Evolutionary conservation across 35 echinoderm and acorn worm genomes (phyloP).

Genomic region (Apostichopus parvimensis): DNA sequence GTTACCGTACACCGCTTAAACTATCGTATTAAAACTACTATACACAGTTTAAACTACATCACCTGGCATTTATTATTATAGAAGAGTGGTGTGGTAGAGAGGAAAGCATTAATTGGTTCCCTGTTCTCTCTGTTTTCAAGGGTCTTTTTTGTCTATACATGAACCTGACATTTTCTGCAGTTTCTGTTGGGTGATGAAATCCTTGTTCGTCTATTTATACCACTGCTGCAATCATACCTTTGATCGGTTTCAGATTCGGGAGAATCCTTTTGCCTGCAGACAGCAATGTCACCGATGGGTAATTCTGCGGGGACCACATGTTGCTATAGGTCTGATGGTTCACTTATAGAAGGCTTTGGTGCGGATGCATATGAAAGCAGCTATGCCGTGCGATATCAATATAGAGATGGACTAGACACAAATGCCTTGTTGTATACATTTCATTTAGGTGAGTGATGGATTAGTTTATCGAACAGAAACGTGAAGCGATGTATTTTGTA

Average conservation of each 20-base stretch:
- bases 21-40: too few relatives aligned
- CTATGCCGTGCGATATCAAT: conserved; percentile 50
- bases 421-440: background rate
- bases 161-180: background rate
- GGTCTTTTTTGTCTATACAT: too few relatives aligned
- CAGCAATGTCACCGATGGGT: conserved; percentile 32
- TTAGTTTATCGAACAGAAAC: too few relatives aligned
- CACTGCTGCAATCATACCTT: background rate
- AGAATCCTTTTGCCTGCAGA: conserved; percentile 73
- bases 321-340: conserved; percentile 73
- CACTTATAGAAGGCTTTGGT: conserved; percentile 76
- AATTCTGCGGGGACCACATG: conserved; percentile 75
- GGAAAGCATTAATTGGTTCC: too few relatives aligned
- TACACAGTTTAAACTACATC: too few relatives aligned
- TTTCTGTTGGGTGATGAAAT: background rate
- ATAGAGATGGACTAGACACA: background rate
- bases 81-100: too few relatives aligned
- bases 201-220: background rate
- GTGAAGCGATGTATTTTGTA: too few relatives aligned
- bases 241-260: background rate
- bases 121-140: too few relatives aligned
- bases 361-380: conserved; percentile 50
- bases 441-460: background rate
- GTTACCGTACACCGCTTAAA: too few relatives aligned
- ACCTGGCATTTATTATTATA: too few relatives aligned